Evolutionary conservation across 2,888 invertebrate species (phyloP).

Genomic region (Ophion costatus): DNA sequence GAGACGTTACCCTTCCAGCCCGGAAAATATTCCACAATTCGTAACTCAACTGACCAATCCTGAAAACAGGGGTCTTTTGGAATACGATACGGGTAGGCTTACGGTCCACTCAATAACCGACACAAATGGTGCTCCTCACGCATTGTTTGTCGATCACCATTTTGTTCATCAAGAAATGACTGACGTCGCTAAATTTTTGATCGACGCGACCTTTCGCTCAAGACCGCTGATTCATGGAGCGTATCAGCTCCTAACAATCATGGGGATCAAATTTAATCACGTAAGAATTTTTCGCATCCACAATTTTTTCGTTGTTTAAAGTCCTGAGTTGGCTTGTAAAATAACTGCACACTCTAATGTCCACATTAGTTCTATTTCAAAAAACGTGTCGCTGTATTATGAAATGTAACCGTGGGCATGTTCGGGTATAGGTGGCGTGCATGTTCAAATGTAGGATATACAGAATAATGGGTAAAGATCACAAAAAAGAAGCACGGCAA

Average conservation of each 20-base stretch:
- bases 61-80: background rate
- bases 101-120: background rate
- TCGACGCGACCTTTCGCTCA: constrained; percentile 29
- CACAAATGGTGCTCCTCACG: constrained; percentile 27
- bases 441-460: no score
- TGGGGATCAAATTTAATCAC: constrained; percentile 29
- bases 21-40: constrained; percentile 24
- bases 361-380: no score
- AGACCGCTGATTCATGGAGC: constrained; percentile 31
- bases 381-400: no score
- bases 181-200: constrained; percentile 12
- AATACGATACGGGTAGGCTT: constrained; percentile 29
- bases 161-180: constrained; percentile 34
- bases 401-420: no score
- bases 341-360: no score
- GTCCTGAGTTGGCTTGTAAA: no score
- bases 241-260: no score
- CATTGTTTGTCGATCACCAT: constrained; percentile 12
- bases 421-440: no score
- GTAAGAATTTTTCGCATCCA: constrained; percentile 21
- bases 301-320: no score
- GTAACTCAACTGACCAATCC: background rate
- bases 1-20: constrained; percentile 24
- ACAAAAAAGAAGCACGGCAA: no score
- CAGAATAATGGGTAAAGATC: no score